Evolutionary conservation across 2,888 invertebrate genomes (phyloP).

Genomic region (Yponomeuta sedellus): DNA sequence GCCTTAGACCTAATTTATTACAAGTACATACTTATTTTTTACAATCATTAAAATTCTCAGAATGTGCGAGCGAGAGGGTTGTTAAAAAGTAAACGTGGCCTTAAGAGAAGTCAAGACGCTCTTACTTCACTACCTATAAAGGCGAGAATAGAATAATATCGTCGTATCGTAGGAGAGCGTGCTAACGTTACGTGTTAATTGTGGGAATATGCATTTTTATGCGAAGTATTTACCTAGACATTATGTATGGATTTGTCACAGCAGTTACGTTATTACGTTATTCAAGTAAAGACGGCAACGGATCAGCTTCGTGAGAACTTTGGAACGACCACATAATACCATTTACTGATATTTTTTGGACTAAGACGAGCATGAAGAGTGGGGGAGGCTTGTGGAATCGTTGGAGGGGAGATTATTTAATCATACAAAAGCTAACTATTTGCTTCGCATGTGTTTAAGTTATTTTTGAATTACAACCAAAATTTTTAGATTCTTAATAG

Average conservation of each 20-base stretch:
- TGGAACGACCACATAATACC: not conserved
- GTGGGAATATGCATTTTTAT: not conserved
- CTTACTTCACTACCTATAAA: not conserved
- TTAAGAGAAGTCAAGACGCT: not conserved
- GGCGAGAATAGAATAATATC: not conserved
- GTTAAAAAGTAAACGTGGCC: not conserved
- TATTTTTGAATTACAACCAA: no score
- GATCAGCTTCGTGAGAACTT: not conserved
- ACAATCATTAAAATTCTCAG: no score
- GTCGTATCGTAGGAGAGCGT: not conserved
- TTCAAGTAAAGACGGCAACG: not conserved
- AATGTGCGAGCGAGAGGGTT: no score
- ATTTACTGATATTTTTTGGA: no score
- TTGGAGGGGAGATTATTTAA: no score
- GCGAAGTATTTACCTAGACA: not conserved
- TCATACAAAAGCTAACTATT: no score
- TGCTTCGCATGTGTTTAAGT: no score
- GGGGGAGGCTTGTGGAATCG: no score
- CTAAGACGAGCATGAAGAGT: no score
- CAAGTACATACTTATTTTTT: no score
- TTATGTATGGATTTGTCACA: conserved; percentile 1
- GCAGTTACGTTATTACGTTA: not conserved
- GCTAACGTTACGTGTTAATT: not conserved
- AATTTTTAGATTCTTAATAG: no score
- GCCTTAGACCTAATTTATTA: no score